Conservation (phyloP, 2,113 vertebrate species). For the Notarius quadriscutis region DNA sequence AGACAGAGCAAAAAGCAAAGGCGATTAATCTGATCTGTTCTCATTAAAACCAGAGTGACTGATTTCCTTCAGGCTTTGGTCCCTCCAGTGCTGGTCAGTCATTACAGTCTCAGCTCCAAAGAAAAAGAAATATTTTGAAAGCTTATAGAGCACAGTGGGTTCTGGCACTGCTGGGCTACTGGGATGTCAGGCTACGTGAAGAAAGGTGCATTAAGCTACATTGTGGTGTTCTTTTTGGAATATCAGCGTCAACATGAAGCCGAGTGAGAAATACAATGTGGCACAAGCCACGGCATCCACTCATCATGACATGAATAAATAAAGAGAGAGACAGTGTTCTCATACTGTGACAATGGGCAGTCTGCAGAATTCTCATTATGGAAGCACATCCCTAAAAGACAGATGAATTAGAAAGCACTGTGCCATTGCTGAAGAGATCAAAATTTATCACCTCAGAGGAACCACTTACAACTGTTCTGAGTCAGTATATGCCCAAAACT, state of each 20-base stretch:
- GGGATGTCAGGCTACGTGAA: conserved; percentile 33
- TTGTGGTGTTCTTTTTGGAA: conserved; percentile 30
- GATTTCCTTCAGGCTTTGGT: conserved; percentile 62
- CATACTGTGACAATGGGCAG: conserved; percentile 37
- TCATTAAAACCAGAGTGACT: conserved; percentile 68
- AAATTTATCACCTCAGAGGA: conserved; percentile 41
- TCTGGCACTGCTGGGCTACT: conserved; percentile 39
- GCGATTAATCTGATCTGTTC: conserved; percentile 63
- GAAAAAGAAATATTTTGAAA: conserved; percentile 66
- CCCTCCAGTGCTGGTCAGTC: conserved; percentile 60
- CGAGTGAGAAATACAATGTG: conserved; percentile 48
- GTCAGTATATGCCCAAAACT: background rate
- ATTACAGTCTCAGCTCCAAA: conserved; percentile 61
- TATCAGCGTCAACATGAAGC: conserved; percentile 42
- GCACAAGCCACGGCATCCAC: conserved; percentile 48
- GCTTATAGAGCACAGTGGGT: conserved; percentile 63
- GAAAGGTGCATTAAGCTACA: conserved; percentile 48
- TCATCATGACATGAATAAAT: conserved; percentile 57
- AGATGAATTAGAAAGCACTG: conserved; percentile 34
- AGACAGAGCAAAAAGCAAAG: conserved; percentile 48
- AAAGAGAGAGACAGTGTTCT: conserved; percentile 37
- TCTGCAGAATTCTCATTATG: conserved; percentile 24
- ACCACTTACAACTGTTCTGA: conserved; percentile 25
- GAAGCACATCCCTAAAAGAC: conserved; percentile 19
- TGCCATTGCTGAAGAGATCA: conserved; percentile 29